Base-by-base conservation (phyloP, 2,113 vertebrate species). In the Chitala chitala region DNA sequence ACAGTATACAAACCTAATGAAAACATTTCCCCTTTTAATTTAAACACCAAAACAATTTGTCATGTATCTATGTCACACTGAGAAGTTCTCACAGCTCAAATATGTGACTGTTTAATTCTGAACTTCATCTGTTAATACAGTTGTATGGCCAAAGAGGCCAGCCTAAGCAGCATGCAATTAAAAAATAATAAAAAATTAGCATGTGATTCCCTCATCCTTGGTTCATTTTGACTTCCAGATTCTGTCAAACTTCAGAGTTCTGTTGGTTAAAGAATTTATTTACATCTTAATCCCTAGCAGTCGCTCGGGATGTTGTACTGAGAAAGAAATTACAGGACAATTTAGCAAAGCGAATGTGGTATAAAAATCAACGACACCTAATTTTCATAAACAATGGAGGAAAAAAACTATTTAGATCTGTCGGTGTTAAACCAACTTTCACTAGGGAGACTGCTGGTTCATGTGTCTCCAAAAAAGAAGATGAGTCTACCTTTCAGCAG, bases 401-500 rank as follows among this genome's bases (percentile, higher is more conserved):
- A 38, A 31, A 42, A 46, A 42, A 65, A 58, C 33, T 24, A n/a
- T 5, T 9, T n/a, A 7, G n/a, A 65, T 15, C 15, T 12, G 40
- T 50, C 55, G 26, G 71, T 33, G 38, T 72, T 64, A 24, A 56
- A 24, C 26, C 36, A 15, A 59, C 48, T 75, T 76, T n/a, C n/a
- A n/a, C n/a, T n/a, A 71, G 81, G 81, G 88, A 88, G 89, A 82
- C 87, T 88, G 86, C 85, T 86, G 84, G 80, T 73, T 76, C 50
- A 61, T 74, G 65, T 84, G 83, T 83, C 84, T n/a, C n/a, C n/a
- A n/a, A n/a, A n/a, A n/a, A n/a, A n/a, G n/a, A n/a, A n/a, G n/a
- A n/a, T n/a, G n/a, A n/a, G n/a, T n/a, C n/a, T n/a, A n/a, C n/a
- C n/a, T n/a, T n/a, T n/a, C n/a, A n/a, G n/a, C n/a, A n/a, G n/a